Conservation (phyloP, 1,140 invertebrate genomes). For the Leptinotarsa lineolata region DNA sequence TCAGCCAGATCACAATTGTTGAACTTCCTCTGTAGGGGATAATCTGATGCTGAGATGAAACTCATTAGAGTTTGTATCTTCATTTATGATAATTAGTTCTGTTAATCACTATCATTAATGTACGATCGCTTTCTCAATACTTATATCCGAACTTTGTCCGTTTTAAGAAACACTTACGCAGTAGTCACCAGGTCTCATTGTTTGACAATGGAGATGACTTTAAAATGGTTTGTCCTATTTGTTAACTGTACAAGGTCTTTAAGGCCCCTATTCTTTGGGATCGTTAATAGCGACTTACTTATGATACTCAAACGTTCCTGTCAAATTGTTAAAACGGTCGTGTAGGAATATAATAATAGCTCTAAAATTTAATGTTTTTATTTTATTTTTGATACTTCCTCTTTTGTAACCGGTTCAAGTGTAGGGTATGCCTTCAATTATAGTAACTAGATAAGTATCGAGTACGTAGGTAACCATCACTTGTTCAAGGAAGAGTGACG, state of each 20-base stretch:
- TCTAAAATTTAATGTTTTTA: conserved; percentile 31
- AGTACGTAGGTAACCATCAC: too few relatives aligned
- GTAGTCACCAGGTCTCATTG: conserved; percentile 39
- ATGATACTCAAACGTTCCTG: conserved; percentile 39
- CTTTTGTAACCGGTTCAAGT: neutral
- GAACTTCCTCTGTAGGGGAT: neutral
- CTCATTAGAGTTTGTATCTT: neutral
- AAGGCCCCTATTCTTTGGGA: conserved; percentile 45
- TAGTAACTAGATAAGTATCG: conserved; percentile 1
- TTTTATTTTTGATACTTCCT: neutral
- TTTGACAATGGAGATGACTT: conserved; percentile 44
- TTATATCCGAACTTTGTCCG: neutral
- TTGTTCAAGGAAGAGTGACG: too few relatives aligned
- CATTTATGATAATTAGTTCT: conserved; percentile 1
- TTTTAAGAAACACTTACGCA: conserved; percentile 33
- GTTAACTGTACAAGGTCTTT: conserved; percentile 46
- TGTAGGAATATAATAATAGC: conserved; percentile 43
- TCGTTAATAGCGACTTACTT: conserved; percentile 44
- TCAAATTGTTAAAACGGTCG: conserved; percentile 44
- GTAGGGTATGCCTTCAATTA: neutral
- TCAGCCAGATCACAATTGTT: neutral
- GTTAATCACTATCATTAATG: neutral
- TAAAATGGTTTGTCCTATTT: conserved; percentile 46
- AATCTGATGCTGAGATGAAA: neutral
- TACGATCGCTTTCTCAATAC: neutral